Conservation (phyloP, 2,113 vertebrate species). For the Nycticryphes semicollaris region DNA sequence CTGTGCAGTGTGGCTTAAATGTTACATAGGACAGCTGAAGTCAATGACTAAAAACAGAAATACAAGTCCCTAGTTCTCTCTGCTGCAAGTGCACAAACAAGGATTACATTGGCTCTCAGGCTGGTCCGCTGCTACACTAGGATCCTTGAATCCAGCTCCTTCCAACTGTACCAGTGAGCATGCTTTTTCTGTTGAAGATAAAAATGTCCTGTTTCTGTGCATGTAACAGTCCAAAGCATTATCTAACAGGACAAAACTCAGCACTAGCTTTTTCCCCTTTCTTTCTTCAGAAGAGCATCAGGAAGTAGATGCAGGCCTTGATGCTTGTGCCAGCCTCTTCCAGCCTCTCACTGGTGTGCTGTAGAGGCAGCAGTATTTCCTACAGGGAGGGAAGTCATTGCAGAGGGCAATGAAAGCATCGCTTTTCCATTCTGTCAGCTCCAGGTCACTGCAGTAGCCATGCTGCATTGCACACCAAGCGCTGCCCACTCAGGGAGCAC, state of each 20-base stretch:
- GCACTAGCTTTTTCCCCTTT: not conserved
- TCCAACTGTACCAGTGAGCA: not conserved
- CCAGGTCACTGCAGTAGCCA: not conserved
- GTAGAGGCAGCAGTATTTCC: not conserved
- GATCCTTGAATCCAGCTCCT: not conserved
- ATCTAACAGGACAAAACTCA: not conserved
- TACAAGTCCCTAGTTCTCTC: not conserved
- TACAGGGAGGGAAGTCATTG: too few species aligned
- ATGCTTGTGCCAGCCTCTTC: not conserved
- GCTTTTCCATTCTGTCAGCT: not conserved
- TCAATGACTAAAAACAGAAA: not conserved
- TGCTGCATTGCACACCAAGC: accelerated
- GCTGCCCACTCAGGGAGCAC: not conserved
- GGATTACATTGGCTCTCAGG: not conserved
- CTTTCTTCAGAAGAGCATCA: not conserved
- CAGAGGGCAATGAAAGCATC: not conserved
- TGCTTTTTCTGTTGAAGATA: not conserved
- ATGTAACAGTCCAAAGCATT: not conserved
- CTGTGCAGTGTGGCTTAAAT: not conserved
- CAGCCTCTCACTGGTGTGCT: not conserved
- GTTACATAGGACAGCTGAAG: not conserved
- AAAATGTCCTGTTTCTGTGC: not conserved
- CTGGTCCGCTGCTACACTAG: not conserved
- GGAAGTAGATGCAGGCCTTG: not conserved
- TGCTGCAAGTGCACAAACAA: not conserved